These are phyloP conservation scores for Clarias batrachus DNA, from an alignment of 2,113 vertebrate species.

Conservation along the genomic window DNA sequence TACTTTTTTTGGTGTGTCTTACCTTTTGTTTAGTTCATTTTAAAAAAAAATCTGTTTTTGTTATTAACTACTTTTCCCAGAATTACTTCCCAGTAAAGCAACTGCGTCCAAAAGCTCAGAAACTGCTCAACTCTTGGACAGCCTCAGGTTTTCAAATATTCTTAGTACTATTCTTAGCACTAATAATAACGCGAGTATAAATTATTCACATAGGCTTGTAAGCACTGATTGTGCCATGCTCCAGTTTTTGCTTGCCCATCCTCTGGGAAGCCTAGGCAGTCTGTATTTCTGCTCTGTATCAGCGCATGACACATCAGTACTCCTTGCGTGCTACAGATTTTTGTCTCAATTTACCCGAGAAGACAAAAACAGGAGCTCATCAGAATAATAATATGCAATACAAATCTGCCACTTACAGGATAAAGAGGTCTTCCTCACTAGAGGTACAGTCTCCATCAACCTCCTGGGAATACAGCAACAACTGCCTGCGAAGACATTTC, in stretches of 20 bases:
- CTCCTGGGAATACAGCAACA: conserved; percentile 95
- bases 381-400: background rate
- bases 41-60: background rate
- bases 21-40: background rate
- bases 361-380: background rate
- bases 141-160: background rate
- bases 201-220: background rate
- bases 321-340: background rate
- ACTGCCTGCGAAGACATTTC: conserved; percentile 76
- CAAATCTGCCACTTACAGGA: conserved; percentile 82
- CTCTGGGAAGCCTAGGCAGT: background rate
- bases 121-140: background rate
- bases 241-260: background rate
- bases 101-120: background rate
- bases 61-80: background rate
- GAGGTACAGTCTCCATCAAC: conserved; percentile 86
- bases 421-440: conserved; percentile 96
- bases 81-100: background rate
- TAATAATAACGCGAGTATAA: background rate
- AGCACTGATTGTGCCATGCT: background rate
- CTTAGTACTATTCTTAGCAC: background rate
- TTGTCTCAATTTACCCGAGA: background rate
- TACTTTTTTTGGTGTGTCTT: background rate
- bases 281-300: background rate
- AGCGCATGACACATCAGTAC: background rate